Conservation (phyloP, 2,113 vertebrate genomes). For the Phalacrocorax aristotelis region DNA sequence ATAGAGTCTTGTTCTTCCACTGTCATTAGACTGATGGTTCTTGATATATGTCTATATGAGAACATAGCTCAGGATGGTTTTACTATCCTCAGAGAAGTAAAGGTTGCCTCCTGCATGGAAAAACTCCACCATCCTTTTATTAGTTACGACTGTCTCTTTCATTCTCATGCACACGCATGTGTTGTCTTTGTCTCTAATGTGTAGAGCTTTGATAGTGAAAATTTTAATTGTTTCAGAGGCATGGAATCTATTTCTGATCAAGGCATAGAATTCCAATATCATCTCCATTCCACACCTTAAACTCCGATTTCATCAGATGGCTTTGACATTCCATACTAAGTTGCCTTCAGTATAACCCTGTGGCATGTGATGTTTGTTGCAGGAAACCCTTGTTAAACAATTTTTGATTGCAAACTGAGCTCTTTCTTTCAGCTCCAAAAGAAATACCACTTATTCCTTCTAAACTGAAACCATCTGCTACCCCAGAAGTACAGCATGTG, state of each 20-base stretch:
- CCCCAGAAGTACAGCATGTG: constrained; percentile 55
- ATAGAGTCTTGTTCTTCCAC: neutral
- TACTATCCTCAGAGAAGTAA: neutral
- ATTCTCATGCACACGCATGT: neutral
- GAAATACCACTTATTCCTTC: constrained; percentile 61
- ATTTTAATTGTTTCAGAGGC: neutral
- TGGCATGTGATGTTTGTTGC: constrained; percentile 40
- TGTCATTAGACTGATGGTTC: neutral
- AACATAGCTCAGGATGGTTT: constrained; percentile 7
- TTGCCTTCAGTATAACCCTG: neutral
- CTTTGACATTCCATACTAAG: constrained; percentile 21
- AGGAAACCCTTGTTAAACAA: constrained; percentile 29
- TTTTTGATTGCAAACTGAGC: constrained; percentile 48
- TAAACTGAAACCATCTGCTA: constrained; percentile 68
- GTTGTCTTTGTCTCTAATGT: neutral
- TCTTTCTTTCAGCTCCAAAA: constrained; percentile 77
- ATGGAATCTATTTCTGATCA: neutral
- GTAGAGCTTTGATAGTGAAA: neutral
- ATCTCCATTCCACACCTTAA: neutral
- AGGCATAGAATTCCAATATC: neutral
- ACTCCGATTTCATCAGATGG: constrained; percentile 8
- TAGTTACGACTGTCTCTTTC: neutral
- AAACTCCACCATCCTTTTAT: neutral
- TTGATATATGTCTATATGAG: neutral
- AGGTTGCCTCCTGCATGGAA: constrained; percentile 57